Percentiles rank a stretch among this genome's conserved stretches.
Conservation (phyloP, 35 echinoderm and acorn worm genomes). For the Strongylocentrotus purpuratus region DNA sequence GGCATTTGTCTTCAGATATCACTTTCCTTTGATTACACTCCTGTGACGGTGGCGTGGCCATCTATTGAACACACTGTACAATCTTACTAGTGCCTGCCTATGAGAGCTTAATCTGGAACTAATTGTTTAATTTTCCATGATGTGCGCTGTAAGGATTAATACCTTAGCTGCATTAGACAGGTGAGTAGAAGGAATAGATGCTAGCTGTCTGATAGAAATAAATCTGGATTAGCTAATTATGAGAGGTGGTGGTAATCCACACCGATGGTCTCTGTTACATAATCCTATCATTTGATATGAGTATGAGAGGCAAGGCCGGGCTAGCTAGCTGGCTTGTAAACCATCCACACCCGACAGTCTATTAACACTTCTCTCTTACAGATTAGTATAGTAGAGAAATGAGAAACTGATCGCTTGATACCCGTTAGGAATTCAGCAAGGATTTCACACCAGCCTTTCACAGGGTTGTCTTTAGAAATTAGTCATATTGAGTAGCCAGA, state of each 20-base stretch:
- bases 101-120: not conserved
- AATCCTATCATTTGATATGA: not conserved
- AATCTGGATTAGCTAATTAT: constrained; percentile 6
- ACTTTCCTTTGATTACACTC: constrained; percentile 3
- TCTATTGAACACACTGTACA: not conserved
- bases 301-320: not conserved
- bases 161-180: not conserved
- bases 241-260: not conserved
- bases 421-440: not conserved
- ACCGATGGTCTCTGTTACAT: constrained; percentile 13
- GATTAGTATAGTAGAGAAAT: not conserved
- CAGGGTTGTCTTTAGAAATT: constrained; percentile 17
- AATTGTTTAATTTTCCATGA: not conserved
- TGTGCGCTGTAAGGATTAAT: not conserved
- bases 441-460: not conserved
- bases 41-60: not conserved
- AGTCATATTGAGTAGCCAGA: not conserved
- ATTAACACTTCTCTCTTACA: constrained; percentile 16
- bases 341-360: constrained; percentile 14
- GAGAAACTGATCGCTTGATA: not conserved
- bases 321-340: not conserved
- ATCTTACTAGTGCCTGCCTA: not conserved
- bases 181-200: not conserved
- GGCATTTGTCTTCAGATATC: not conserved
- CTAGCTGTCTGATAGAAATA: not conserved